phyloP scores from a whole-genome alignment of 30 jellyfish, hydroid and myxozoan species.

The Aurelia aurita complex sp. Pacific region DNA sequence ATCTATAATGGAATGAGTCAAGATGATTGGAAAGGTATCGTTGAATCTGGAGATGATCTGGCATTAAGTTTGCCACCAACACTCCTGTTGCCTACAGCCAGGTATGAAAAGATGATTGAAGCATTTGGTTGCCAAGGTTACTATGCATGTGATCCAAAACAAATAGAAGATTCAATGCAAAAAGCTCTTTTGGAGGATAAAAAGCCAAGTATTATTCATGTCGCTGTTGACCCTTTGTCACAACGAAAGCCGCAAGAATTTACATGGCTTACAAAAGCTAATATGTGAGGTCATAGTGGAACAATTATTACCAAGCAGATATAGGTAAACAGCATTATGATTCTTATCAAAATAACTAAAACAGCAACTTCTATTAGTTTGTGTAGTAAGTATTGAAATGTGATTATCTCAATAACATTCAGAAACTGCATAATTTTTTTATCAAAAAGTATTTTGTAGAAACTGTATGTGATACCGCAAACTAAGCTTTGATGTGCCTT shows the following conservation, averaged over 20 bases:
- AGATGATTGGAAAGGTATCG: slow-evolving; percentile 60
- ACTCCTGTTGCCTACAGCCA: slow-evolving; percentile 69
- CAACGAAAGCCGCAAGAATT: slow-evolving; percentile 79
- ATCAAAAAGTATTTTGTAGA: too few relatives aligned
- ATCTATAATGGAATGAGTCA: slow-evolving; percentile 80
- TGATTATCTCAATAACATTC: too few relatives aligned
- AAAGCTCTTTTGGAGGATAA: slow-evolving; percentile 57
- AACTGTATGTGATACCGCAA: too few relatives aligned
- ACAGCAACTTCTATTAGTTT: too few relatives aligned
- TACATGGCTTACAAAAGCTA: slow-evolving; percentile 66
- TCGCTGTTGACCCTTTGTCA: slow-evolving; percentile 79
- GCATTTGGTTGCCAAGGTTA: slow-evolving; percentile 87
- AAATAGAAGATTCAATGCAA: slow-evolving; percentile 58
- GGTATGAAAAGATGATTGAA: slow-evolving; percentile 87
- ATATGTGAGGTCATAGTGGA: background rate
- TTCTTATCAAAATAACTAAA: too few relatives aligned
- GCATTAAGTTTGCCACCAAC: slow-evolving; percentile 83
- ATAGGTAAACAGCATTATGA: too few relatives aligned
- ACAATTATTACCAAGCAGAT: too few relatives aligned
- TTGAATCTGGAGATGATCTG: slow-evolving; percentile 53
- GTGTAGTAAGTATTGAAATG: too few relatives aligned
- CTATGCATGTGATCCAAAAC: slow-evolving; percentile 53
- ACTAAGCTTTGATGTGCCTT: too few relatives aligned
- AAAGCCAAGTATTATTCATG: slow-evolving; percentile 70
- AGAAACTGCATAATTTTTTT: too few relatives aligned